phyloP scores from a whole-genome alignment of 2,888 invertebrate species.

The Prostheceraeus crozeri region DNA sequence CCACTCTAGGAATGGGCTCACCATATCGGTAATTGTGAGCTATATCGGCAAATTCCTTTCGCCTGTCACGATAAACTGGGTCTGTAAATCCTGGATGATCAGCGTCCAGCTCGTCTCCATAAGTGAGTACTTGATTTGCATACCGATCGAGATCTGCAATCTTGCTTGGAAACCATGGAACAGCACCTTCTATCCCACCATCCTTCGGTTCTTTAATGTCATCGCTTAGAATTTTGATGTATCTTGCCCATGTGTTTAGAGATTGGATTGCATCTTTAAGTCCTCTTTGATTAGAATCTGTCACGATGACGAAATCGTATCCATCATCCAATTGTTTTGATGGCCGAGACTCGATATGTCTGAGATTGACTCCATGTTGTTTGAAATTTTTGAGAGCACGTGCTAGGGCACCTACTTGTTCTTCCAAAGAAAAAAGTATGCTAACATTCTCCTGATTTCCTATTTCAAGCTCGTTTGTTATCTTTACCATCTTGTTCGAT shows the following conservation, averaged over 20 bases:
- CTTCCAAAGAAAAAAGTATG: too few species aligned
- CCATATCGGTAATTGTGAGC: constrained; percentile 89
- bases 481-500: too few species aligned
- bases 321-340: constrained; percentile 68
- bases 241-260: too few species aligned
- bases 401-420: too few species aligned
- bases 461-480: too few species aligned
- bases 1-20: constrained; percentile 76
- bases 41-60: constrained; percentile 84
- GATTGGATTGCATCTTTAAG: constrained; percentile 63
- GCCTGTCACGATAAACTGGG: constrained; percentile 77
- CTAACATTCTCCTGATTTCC: too few species aligned
- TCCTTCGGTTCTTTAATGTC: too few species aligned
- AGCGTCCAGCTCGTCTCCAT: constrained; percentile 85
- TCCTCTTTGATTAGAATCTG: constrained; percentile 67
- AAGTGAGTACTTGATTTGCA: constrained; percentile 93
- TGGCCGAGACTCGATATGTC: constrained; percentile 86
- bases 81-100: constrained; percentile 97
- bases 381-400: too few species aligned
- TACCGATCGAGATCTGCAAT: constrained; percentile 85
- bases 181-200: too few species aligned
- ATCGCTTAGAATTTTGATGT: too few species aligned
- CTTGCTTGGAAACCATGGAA: constrained; percentile 89
- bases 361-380: constrained; percentile 80
- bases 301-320: constrained; percentile 91